These are phyloP conservation scores for Phataginus tricuspis DNA, from an alignment of 2,797 vertebrate species.

Conservation along the genomic window DNA sequence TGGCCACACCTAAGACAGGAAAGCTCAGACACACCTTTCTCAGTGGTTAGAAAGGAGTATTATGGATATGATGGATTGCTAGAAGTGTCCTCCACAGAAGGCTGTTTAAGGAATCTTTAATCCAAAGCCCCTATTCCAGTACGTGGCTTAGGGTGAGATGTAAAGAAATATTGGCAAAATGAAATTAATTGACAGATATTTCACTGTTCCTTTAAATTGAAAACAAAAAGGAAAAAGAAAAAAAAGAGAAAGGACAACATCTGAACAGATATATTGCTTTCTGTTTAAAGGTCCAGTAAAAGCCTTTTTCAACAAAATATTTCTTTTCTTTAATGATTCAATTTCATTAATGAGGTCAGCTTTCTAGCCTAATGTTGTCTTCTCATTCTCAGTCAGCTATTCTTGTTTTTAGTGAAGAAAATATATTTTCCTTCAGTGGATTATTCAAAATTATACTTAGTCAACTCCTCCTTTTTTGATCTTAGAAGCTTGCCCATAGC, in stretches of 20 bases:
- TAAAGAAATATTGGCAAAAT: slow-evolving; percentile 21
- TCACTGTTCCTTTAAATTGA: neutral
- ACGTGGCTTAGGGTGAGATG: neutral
- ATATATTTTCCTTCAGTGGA: slow-evolving; percentile 15
- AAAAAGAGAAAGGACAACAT: no score
- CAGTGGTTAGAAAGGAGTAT: neutral
- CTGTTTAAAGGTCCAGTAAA: neutral
- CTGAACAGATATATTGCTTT: neutral
- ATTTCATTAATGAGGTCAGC: neutral
- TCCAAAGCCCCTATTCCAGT: neutral
- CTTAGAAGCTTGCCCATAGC: slow-evolving; percentile 31
- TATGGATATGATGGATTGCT: neutral
- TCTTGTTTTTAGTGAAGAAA: slow-evolving; percentile 48
- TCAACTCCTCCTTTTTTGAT: neutral
- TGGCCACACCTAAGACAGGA: neutral
- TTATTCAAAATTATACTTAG: slow-evolving; percentile 42
- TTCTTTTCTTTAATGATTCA: neutral
- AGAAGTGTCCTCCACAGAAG: neutral
- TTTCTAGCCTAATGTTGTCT: neutral
- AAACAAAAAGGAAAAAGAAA: neutral
- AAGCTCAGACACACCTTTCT: neutral
- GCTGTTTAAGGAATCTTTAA: neutral
- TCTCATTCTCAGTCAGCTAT: neutral
- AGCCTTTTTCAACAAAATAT: neutral
- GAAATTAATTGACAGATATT: neutral